A percentile compares a stretch with the other conserved stretches of the same genome.
Evolutionary conservation across 2,888 invertebrate genomes (phyloP).

Genomic region (Lasioglossum vierecki): DNA sequence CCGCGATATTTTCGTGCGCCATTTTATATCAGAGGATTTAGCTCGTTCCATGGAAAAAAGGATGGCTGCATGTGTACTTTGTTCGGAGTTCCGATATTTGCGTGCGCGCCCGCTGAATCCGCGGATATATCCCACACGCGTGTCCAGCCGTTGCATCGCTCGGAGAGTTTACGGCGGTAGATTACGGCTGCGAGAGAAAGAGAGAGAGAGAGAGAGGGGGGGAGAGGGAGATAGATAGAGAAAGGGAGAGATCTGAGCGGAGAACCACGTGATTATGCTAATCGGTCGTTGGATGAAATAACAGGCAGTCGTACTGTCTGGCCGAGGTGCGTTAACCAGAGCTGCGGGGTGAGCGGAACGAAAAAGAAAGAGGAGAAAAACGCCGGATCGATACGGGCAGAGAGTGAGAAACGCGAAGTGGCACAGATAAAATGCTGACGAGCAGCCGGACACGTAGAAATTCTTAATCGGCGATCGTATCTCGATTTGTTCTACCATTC

Average conservation of each 20-base stretch:
- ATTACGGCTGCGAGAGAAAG: conserved; percentile 29
- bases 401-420: conserved; percentile 48
- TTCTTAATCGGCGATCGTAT: conserved; percentile 52
- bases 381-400: conserved; percentile 45
- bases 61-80: not conserved
- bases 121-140: conserved; percentile 43
- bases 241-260: conserved; percentile 37
- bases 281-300: conserved; percentile 58
- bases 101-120: not conserved
- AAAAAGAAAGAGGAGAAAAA: conserved; percentile 7
- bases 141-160: conserved; percentile 48
- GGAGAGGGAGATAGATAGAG: too few relatives aligned
- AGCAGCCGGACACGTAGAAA: conserved; percentile 42
- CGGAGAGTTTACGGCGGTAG: conserved; percentile 38
- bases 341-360: conserved; percentile 6
- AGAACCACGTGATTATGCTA: conserved; percentile 66
- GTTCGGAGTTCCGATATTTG: conserved; percentile 23
- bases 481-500: conserved; percentile 53
- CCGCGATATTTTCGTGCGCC: not conserved
- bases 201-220: not conserved
- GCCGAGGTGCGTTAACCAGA: conserved; percentile 35
- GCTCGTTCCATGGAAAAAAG: not conserved
- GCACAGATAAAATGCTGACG: conserved; percentile 53
- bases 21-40: conserved; percentile 2
- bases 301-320: conserved; percentile 52